These are phyloP conservation scores for Cheilosia variabilis DNA, from an alignment of 2,888 invertebrate genomes.

Conservation along the genomic window DNA sequence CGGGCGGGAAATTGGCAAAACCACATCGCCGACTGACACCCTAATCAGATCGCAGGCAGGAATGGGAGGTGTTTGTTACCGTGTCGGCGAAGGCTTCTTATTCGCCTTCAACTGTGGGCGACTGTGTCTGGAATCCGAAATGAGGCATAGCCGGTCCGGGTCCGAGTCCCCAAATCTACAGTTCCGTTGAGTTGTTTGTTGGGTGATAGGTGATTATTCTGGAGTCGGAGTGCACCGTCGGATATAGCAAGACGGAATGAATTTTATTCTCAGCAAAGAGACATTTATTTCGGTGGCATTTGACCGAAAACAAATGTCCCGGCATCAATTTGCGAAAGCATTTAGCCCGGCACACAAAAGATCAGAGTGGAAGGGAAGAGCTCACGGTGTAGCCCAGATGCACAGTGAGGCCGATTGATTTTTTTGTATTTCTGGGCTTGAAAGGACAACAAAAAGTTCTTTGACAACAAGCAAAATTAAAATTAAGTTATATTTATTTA, in stretches of 20 bases:
- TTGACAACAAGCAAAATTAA: no score
- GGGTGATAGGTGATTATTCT: slow-evolving; percentile 33
- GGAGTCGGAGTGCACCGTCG: not conserved
- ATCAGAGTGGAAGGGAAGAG: not conserved
- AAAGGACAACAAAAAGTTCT: not conserved
- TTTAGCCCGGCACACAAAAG: slow-evolving; percentile 8
- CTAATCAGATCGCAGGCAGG: slow-evolving; percentile 48
- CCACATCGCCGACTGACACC: slow-evolving; percentile 60
- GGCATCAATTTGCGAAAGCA: slow-evolving; percentile 32
- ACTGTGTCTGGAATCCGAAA: slow-evolving; percentile 42
- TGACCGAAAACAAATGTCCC: slow-evolving; percentile 7
- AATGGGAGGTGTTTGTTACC: slow-evolving; percentile 24
- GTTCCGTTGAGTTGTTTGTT: slow-evolving; percentile 25
- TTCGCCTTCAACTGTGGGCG: not conserved
- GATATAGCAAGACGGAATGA: not conserved
- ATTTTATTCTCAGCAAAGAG: slow-evolving; percentile 20
- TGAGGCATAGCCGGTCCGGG: not conserved
- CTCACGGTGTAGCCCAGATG: not conserved
- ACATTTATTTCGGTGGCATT: slow-evolving; percentile 5
- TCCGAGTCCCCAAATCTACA: not conserved
- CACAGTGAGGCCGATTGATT: slow-evolving; percentile 2
- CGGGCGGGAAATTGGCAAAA: slow-evolving; percentile 63
- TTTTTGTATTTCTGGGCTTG: not conserved
- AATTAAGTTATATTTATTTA: no score
- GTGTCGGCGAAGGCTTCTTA: not conserved